A percentile compares a stretch with the other conserved stretches of the same genome.
phyloP scores from a whole-genome alignment of 2,113 vertebrate genomes.

The Chroicocephalus ridibundus region DNA sequence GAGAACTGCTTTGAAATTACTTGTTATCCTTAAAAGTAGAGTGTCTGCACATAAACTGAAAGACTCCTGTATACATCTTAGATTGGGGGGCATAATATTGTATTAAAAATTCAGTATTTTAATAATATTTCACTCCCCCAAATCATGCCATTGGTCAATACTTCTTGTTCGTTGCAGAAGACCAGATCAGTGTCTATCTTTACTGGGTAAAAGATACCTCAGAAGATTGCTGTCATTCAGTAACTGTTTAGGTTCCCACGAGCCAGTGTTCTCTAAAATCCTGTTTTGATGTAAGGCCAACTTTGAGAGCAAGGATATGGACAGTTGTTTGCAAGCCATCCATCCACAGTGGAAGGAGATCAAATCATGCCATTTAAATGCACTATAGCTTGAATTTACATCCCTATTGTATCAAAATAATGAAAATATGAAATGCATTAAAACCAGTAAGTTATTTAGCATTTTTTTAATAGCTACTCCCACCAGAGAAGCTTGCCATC shows the following conservation, averaged over 20 bases:
- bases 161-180: neutral
- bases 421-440: neutral
- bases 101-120: neutral
- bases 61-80: neutral
- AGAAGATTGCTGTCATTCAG: neutral
- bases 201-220: neutral
- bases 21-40: neutral
- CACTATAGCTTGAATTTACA: neutral
- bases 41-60: neutral
- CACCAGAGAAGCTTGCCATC: neutral
- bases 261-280: neutral
- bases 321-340: neutral
- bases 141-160: neutral
- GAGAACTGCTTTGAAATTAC: neutral
- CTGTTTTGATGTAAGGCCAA: neutral
- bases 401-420: neutral
- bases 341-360: neutral
- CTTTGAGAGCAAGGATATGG: neutral
- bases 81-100: neutral
- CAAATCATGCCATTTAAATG: neutral
- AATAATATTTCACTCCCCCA: neutral
- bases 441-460: no score
- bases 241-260: neutral
- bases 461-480: neutral
- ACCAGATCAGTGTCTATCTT: neutral